A percentile compares a stretch with the other conserved stretches of the same genome.
Conservation (phyloP, 2,888 invertebrate species). For the Himalopsyche japonica region DNA sequence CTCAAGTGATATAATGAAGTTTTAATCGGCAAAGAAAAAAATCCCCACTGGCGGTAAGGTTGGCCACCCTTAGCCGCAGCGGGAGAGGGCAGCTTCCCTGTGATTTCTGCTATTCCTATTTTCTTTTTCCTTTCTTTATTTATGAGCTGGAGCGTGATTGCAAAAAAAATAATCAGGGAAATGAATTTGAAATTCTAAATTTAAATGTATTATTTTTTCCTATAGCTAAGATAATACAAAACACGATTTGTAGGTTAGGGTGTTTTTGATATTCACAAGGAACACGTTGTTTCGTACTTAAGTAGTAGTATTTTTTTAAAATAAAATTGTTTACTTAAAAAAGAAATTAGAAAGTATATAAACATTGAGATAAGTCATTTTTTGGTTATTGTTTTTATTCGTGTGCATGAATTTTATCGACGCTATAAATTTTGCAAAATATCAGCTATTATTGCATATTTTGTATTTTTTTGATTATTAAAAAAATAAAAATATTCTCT, state of each 20-base stretch:
- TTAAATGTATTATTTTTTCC: neutral
- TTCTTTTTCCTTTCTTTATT: slow-evolving; percentile 33
- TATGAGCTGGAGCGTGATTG: slow-evolving; percentile 35
- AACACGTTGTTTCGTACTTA: neutral
- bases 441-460: too few relatives aligned
- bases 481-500: too few relatives aligned
- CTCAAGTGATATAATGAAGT: slow-evolving; percentile 53
- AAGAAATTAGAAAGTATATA: too few relatives aligned
- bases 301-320: too few relatives aligned
- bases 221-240: neutral
- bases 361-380: too few relatives aligned
- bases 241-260: neutral
- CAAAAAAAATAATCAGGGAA: slow-evolving; percentile 8
- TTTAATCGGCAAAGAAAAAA: slow-evolving; percentile 56
- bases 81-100: slow-evolving; percentile 16
- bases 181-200: neutral
- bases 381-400: too few relatives aligned
- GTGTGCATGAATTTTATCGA: too few relatives aligned
- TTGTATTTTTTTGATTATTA: too few relatives aligned
- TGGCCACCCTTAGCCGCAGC: slow-evolving; percentile 5
- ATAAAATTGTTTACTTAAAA: too few relatives aligned
- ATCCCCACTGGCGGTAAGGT: slow-evolving; percentile 41
- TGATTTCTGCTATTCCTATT: slow-evolving; percentile 35
- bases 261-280: neutral
- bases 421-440: too few relatives aligned